Evolutionary conservation across 1,140 invertebrate species (phyloP), one percentile per base, ranked within the genome.

Genomic region (Musca domestica): DNA sequence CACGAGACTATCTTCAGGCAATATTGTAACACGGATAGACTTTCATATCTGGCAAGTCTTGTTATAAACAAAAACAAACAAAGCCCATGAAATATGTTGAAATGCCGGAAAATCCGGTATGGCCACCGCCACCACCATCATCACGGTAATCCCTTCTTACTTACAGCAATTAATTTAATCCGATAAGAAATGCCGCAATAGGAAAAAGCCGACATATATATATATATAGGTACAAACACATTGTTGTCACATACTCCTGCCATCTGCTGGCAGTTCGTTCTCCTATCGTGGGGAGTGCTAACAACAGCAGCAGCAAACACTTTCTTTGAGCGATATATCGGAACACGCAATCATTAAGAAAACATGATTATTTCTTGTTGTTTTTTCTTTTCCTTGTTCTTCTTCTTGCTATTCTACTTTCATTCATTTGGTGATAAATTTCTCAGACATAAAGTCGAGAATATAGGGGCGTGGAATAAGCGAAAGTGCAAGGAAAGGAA

Each of bases 151-250:
- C 75, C 77, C 75, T 76, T 77, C 30, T 58, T 75, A 79, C 77
- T 78, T 77, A 79, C 76, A 71, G 77, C 77, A 79, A 79, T 79
- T 79, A 79, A 79, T 79, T 78, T 78, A 78, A 78, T 67, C 66
- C 41, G 66, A 67, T 63, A 67, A 67, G 3, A 23, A 20, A n/a
- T 52, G 7, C 23, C 3, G 27, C 15, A 68, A 14, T 52, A 68
- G 22, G 25, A 51, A 41, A 78, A 71, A 52, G 3, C 17, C 47
- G 5, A 15, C 2, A n/a, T 48, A 48, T 5, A 48, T 15, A 30
- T 30, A 30, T 9, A 30, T 4, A 30, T 9, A 30, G 3, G 9
- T 9, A 30, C 27, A 30, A 9, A 30, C 27, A 30, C 9, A 30
- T 9, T 30, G 27, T 30, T 30, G 27, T 30, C 27, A 30, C 27